phyloP scores from a whole-genome alignment of 2,797 vertebrate genomes.

The Acridotheres tristis region DNA sequence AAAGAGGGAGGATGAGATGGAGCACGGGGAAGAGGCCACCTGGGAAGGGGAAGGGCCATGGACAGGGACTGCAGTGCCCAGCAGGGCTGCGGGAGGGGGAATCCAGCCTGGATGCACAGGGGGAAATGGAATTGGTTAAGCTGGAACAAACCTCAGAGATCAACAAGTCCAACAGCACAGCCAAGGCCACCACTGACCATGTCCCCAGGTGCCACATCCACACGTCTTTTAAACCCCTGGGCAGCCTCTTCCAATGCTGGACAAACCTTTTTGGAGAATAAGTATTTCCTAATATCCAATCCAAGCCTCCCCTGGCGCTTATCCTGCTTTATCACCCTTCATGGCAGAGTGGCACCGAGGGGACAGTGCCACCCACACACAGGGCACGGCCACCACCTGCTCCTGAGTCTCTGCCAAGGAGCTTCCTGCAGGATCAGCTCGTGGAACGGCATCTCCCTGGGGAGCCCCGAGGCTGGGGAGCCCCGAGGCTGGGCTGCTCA shows the following conservation, averaged over 20 bases:
- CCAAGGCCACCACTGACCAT: background rate
- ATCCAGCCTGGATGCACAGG: background rate
- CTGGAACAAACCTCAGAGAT: background rate
- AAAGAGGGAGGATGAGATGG: background rate
- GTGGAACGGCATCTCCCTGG: background rate
- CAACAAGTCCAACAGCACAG: background rate
- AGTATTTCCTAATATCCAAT: background rate
- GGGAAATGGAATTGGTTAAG: background rate
- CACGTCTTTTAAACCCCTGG: background rate
- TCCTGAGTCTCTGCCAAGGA: background rate
- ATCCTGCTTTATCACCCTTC: background rate
- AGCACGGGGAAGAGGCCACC: accelerated
- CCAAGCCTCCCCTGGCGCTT: background rate
- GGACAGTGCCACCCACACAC: background rate
- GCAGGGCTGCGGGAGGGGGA: background rate
- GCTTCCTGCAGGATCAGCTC: background rate
- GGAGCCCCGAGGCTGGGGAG: background rate
- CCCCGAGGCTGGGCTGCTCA: background rate
- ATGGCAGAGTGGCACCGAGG: accelerated
- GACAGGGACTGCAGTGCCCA: background rate
- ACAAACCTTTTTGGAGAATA: background rate
- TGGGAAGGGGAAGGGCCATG: background rate
- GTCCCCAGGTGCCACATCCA: background rate
- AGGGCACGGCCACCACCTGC: background rate
- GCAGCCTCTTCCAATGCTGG: background rate